Conservation (phyloP, 2,797 vertebrate genomes). For the Sebastes matsubarae region DNA sequence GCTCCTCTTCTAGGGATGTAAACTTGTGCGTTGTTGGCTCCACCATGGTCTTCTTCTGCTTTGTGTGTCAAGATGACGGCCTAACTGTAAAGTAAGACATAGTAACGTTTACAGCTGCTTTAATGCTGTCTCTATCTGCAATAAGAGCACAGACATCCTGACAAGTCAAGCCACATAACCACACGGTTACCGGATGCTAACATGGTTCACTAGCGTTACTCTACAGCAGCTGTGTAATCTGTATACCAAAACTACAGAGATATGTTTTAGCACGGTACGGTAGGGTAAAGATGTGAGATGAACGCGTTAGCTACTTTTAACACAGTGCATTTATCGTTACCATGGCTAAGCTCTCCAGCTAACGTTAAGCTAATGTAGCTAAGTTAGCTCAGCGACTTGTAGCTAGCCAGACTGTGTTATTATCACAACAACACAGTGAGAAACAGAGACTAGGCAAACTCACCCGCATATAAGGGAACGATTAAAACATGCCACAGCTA, state of each 20-base stretch:
- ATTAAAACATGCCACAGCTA: conserved; percentile 23
- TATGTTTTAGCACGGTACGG: not conserved
- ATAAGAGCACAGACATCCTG: not conserved
- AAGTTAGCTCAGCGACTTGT: conserved; percentile 10
- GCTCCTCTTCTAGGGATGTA: conserved; percentile 88
- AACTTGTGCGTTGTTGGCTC: conserved; percentile 79
- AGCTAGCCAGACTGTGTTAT: not conserved
- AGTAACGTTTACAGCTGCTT: not conserved
- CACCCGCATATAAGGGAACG: conserved; percentile 29
- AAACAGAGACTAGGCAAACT: conserved; percentile 5
- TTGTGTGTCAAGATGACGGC: not conserved
- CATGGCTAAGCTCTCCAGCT: conserved; percentile 31
- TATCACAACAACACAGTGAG: not conserved
- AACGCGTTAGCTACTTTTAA: not conserved
- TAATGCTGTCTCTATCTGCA: too few relatives aligned
- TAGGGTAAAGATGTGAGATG: accelerated
- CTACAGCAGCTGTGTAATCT: not conserved
- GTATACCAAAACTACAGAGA: not conserved
- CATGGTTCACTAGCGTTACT: not conserved
- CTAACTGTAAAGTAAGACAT: not conserved
- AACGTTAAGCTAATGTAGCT: conserved; percentile 45
- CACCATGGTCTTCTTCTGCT: conserved; percentile 66
- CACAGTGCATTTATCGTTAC: not conserved
- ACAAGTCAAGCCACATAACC: not conserved
- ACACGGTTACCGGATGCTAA: conserved; percentile 26